Evolutionary conservation across 2,797 vertebrate species (phyloP).

Genomic region (Brachymystax lenok): DNA sequence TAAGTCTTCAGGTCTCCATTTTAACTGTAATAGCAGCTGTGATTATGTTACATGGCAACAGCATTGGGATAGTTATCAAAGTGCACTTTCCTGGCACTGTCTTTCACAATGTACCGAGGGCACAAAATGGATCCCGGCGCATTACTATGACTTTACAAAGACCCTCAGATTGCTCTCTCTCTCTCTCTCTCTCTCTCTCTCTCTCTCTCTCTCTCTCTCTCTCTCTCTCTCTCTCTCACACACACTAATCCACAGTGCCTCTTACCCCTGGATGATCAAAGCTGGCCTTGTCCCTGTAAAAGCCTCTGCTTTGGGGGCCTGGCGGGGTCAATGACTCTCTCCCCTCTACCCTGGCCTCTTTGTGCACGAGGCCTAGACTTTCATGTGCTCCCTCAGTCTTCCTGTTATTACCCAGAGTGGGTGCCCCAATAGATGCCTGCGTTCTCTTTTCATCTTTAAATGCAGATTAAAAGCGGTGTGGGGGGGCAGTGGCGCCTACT

Average conservation of each 20-base stretch:
- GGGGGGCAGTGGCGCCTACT: neutral
- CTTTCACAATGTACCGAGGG: conserved; percentile 20
- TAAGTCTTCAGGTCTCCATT: neutral
- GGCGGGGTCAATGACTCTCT: conserved; percentile 48
- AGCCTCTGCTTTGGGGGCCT: conserved; percentile 48
- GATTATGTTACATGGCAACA: conserved; percentile 1
- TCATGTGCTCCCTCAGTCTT: conserved; percentile 51
- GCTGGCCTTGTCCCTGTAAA: conserved; percentile 44
- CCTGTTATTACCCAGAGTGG: conserved; percentile 55
- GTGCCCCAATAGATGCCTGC: conserved; percentile 38
- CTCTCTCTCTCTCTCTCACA: neutral
- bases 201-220: too few relatives aligned
- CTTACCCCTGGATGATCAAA: conserved; percentile 62
- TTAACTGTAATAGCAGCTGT: conserved; percentile 22
- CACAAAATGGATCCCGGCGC: conserved; percentile 41
- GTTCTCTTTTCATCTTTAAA: conserved; percentile 50
- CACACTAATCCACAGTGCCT: conserved; percentile 30
- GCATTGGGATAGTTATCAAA: neutral
- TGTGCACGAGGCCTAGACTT: conserved; percentile 48
- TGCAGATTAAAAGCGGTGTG: neutral
- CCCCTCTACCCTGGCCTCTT: conserved; percentile 30
- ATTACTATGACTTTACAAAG: conserved; percentile 37
- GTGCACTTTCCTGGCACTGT: neutral
- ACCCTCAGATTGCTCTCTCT: conserved; percentile 32
- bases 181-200: conserved; percentile 23